phyloP scores from a whole-genome alignment of 2,113 vertebrate genomes.

The Marmota flaviventris region DNA sequence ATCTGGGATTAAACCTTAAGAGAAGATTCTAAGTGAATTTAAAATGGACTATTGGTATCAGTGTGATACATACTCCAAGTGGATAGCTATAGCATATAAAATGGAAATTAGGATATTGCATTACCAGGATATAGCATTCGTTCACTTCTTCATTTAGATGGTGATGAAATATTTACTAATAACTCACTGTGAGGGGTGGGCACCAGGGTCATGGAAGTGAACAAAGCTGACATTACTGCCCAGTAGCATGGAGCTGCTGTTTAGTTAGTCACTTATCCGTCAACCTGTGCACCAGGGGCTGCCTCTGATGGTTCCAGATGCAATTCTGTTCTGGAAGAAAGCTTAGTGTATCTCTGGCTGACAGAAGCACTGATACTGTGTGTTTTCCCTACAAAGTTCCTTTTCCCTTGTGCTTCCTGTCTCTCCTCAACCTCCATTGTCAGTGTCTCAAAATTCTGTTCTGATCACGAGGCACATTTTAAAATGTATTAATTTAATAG shows the following conservation, averaged over 20 bases:
- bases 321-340: neutral
- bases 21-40: neutral
- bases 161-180: neutral
- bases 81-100: neutral
- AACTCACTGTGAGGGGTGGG: neutral
- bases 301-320: neutral
- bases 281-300: neutral
- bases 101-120: neutral
- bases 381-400: neutral
- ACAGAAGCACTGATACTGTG: neutral
- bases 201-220: neutral
- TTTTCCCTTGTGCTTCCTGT: neutral
- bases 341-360: neutral
- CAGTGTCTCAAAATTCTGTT: neutral
- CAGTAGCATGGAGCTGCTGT: neutral
- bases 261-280: neutral
- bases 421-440: neutral
- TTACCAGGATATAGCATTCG: neutral
- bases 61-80: neutral
- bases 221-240: neutral
- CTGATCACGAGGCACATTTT: neutral
- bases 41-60: neutral
- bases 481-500: neutral
- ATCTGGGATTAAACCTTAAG: neutral
- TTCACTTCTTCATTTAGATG: neutral